phyloP scores from a whole-genome alignment of 2,113 vertebrate species.

The pig (Sus scrofa) region DNA sequence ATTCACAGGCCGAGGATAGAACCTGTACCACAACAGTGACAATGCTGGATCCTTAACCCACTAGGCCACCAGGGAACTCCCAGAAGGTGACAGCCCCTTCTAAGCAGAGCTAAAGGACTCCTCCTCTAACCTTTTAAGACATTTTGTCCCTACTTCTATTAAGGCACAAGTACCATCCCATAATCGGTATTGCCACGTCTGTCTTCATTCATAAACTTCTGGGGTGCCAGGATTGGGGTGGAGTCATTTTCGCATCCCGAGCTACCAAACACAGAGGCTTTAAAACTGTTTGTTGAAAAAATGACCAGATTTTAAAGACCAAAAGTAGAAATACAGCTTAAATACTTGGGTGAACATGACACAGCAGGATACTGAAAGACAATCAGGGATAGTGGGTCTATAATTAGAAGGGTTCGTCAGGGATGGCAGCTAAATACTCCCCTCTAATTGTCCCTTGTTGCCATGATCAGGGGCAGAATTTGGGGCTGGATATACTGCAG shows the following conservation, averaged over 20 bases:
- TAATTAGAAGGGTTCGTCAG: neutral
- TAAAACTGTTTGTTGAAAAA: neutral
- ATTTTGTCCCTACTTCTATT: neutral
- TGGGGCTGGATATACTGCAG: neutral
- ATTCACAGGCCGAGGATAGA: too few relatives aligned
- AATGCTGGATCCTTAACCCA: too few relatives aligned
- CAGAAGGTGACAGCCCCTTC: neutral
- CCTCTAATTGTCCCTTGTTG: neutral
- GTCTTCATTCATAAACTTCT: neutral
- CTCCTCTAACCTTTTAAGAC: neutral
- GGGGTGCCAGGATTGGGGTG: neutral
- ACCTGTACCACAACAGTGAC: too few relatives aligned
- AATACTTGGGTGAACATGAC: neutral
- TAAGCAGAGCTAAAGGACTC: neutral
- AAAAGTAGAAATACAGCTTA: constrained; percentile 32
- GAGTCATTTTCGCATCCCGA: neutral
- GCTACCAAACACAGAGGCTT: neutral
- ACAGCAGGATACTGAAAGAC: neutral
- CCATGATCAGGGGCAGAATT: neutral
- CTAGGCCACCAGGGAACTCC: too few relatives aligned
- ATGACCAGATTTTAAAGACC: neutral
- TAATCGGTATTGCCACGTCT: neutral
- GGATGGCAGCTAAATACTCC: neutral
- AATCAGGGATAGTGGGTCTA: neutral
- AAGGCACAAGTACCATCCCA: neutral